Conservation (phyloP, 2,888 invertebrate genomes). For the Prostheceraeus crozeri region DNA sequence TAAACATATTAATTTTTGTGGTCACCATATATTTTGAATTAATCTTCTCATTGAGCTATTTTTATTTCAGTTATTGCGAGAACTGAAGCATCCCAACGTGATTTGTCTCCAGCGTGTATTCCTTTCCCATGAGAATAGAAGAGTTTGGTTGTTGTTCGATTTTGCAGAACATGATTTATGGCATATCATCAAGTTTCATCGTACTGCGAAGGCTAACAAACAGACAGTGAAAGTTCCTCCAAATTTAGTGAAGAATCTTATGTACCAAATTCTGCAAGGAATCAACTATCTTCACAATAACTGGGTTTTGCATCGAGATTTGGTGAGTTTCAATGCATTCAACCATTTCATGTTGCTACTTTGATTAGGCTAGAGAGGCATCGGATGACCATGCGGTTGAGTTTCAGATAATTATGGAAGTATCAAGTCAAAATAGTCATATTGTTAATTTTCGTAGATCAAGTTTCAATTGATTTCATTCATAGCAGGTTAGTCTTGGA, state of each 20-base stretch:
- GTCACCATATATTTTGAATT: too few relatives aligned
- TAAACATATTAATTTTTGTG: too few relatives aligned
- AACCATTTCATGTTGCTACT: too few relatives aligned
- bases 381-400: too few relatives aligned
- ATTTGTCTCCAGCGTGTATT: constrained; percentile 92
- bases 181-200: constrained; percentile 98
- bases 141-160: constrained; percentile 93
- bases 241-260: constrained; percentile 74
- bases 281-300: constrained; percentile 97
- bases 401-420: too few relatives aligned
- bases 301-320: constrained; percentile 94
- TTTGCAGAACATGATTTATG: constrained; percentile 98
- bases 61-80: constrained; percentile 74
- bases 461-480: too few relatives aligned
- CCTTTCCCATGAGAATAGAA: constrained; percentile 85
- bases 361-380: too few relatives aligned
- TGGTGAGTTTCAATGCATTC: constrained; percentile 62
- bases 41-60: too few relatives aligned
- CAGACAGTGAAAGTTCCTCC: constrained; percentile 89
- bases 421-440: too few relatives aligned
- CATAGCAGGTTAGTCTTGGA: too few relatives aligned
- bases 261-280: constrained; percentile 95
- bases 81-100: constrained; percentile 90
- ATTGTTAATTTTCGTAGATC: too few relatives aligned
- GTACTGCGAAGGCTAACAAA: constrained; percentile 92